Conservation (phyloP, 2,888 invertebrate genomes). For the Pheosia tremula region DNA sequence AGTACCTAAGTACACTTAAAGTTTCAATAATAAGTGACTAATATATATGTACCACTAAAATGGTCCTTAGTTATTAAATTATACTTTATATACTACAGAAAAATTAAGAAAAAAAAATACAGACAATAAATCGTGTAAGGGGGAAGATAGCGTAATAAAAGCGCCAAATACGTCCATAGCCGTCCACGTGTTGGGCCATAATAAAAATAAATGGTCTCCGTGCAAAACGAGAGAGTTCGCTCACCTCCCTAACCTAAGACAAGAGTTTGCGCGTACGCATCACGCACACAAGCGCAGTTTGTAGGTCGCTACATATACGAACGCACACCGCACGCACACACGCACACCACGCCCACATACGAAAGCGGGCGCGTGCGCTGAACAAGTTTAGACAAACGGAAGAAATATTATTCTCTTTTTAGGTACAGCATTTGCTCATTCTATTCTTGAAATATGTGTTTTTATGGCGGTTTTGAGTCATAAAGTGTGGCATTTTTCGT, state of each 20-base stretch:
- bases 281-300: conserved; percentile 59
- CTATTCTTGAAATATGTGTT: conserved; percentile 51
- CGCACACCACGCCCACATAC: conserved; percentile 57
- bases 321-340: conserved; percentile 47
- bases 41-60: too few relatives aligned
- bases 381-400: conserved; percentile 84
- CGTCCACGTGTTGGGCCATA: conserved; percentile 77
- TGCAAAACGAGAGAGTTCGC: conserved; percentile 77
- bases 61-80: too few relatives aligned
- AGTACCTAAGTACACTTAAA: background rate
- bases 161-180: conserved; percentile 56
- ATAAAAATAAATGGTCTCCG: conserved; percentile 82
- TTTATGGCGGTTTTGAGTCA: conserved; percentile 35
- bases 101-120: background rate
- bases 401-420: conserved; percentile 83
- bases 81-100: too few relatives aligned
- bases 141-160: conserved; percentile 76
- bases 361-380: conserved; percentile 72
- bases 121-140: conserved; percentile 44
- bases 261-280: conserved; percentile 74
- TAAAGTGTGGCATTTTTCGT: background rate
- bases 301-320: conserved; percentile 56
- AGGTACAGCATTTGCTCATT: conserved; percentile 66
- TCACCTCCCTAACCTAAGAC: conserved; percentile 85
- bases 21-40: too few relatives aligned